Evolutionary conservation across 2,113 vertebrate species (phyloP).

Genomic region (Symphodus melops): DNA sequence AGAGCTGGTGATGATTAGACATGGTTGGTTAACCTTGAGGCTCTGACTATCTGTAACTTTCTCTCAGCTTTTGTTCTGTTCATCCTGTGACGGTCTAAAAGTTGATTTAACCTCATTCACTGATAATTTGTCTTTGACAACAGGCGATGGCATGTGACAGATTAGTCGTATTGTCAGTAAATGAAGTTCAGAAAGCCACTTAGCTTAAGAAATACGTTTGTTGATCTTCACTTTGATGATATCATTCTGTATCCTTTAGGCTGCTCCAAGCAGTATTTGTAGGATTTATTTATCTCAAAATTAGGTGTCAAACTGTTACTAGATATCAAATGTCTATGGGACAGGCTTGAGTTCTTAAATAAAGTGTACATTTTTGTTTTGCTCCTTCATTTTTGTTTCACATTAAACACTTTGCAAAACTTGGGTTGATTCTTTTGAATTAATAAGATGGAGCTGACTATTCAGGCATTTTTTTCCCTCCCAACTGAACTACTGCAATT

Average conservation of each 20-base stretch:
- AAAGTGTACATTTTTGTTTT: no score
- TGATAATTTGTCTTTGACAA: conserved; percentile 20
- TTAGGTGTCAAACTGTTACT: no score
- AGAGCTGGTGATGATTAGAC: conserved; percentile 53
- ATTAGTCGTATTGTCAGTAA: background rate
- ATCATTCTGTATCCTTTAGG: background rate
- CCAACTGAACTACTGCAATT: no score
- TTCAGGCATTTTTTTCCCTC: no score
- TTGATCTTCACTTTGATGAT: background rate
- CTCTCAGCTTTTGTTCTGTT: conserved; percentile 23
- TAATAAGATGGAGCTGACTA: no score
- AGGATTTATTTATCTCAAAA: background rate
- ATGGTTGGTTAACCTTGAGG: conserved; percentile 34
- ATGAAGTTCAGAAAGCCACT: conserved; percentile 23
- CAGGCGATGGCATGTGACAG: conserved; percentile 16
- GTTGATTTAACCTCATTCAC: conserved; percentile 48
- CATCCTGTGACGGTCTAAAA: background rate
- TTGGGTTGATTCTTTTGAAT: no score
- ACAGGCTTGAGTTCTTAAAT: no score
- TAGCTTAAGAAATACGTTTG: conserved; percentile 9
- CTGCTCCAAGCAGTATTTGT: background rate
- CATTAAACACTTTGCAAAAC: no score
- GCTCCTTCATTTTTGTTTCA: no score
- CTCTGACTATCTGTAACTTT: conserved; percentile 26
- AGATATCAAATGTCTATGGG: no score